Conservation (phyloP, 2,113 vertebrate species). For the Arizona elegans region DNA sequence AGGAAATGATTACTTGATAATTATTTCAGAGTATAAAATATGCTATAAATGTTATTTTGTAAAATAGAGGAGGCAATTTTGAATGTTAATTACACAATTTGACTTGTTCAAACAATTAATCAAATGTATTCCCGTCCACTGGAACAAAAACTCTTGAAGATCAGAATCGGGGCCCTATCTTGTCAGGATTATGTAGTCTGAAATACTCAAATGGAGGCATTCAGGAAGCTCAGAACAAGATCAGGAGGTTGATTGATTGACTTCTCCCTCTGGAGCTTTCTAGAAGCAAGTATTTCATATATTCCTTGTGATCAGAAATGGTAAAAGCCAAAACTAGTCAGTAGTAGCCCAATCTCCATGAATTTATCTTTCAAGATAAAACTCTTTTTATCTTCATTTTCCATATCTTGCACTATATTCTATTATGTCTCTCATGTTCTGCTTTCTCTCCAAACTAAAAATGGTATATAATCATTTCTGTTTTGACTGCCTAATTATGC, state of each 20-base stretch:
- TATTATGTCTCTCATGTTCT: neutral
- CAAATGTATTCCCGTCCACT: neutral
- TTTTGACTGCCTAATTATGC: neutral
- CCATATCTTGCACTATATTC: neutral
- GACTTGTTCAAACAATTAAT: too few species aligned
- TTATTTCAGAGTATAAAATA: neutral
- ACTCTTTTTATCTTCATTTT: neutral
- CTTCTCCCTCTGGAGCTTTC: neutral
- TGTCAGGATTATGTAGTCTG: neutral
- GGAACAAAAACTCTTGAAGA: neutral
- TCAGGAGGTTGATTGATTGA: neutral
- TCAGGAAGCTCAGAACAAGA: neutral
- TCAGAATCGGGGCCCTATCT: neutral
- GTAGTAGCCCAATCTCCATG: neutral
- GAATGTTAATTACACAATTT: neutral
- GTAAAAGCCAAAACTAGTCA: neutral
- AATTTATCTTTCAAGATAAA: neutral
- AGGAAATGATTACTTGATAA: neutral
- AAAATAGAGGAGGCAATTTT: neutral
- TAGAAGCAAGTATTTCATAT: neutral
- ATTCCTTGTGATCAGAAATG: neutral
- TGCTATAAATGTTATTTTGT: neutral
- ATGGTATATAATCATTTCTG: neutral
- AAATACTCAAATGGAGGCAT: neutral
- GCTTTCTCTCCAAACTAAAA: neutral